These are phyloP conservation scores for Xenops minutus DNA, from an alignment of 2,797 vertebrate species.

Conservation along the genomic window DNA sequence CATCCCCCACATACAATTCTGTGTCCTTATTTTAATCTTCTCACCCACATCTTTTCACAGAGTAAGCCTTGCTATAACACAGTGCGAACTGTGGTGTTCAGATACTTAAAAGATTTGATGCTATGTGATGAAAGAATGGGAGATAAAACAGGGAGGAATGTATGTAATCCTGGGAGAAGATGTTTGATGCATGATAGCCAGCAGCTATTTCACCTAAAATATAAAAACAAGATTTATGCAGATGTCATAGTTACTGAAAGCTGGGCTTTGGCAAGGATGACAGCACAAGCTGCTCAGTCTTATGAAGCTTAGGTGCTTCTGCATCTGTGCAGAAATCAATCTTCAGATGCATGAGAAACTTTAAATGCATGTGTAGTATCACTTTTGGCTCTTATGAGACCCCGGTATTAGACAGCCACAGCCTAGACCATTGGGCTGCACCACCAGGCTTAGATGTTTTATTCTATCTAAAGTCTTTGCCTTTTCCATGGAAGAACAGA, in stretches of 20 bases:
- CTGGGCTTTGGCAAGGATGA: neutral
- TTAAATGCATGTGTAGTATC: neutral
- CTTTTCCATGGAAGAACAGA: neutral
- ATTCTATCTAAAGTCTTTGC: neutral
- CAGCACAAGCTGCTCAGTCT: neutral
- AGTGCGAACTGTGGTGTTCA: neutral
- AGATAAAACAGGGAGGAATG: neutral
- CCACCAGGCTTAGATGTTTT: neutral
- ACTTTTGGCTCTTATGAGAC: neutral
- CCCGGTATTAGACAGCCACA: neutral
- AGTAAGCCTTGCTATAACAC: neutral
- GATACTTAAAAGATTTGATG: neutral
- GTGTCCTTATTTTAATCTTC: constrained; percentile 5
- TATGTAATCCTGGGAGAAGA: neutral
- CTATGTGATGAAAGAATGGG: neutral
- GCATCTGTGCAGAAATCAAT: neutral
- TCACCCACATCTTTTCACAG: neutral
- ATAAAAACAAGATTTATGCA: neutral
- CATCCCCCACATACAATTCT: neutral
- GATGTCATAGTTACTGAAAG: neutral
- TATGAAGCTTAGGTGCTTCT: neutral
- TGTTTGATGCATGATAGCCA: neutral
- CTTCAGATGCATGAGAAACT: neutral
- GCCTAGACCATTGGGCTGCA: neutral
- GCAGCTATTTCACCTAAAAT: neutral